phyloP scores from a whole-genome alignment of 1,140 invertebrate species.

The Cecropterus lyciades region DNA sequence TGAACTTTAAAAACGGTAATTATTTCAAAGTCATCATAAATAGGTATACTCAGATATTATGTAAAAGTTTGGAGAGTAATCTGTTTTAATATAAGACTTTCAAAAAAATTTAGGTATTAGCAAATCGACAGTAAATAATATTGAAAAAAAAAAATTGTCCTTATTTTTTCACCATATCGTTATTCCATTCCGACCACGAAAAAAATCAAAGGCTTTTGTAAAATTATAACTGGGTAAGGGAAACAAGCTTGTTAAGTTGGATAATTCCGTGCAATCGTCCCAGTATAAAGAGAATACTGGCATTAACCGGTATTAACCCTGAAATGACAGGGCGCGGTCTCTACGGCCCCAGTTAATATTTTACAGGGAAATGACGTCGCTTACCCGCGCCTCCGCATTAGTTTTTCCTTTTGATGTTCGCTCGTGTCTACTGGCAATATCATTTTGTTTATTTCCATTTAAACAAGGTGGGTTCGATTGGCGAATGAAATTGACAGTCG shows the following conservation, averaged over 20 bases:
- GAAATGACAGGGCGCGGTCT: constrained; percentile 63
- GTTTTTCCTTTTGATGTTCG: constrained; percentile 79
- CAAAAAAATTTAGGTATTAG: no score
- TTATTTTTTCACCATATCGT: constrained; percentile 3
- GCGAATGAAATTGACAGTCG: constrained; percentile 27
- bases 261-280: constrained; percentile 66
- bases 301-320: constrained; percentile 71
- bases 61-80: no score
- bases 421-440: constrained; percentile 64
- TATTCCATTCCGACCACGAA: constrained; percentile 7
- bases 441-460: constrained; percentile 69
- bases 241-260: constrained; percentile 55
- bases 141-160: no score
- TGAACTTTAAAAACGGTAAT: no score
- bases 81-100: no score
- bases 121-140: no score
- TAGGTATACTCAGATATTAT: no score
- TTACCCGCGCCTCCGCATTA: constrained; percentile 64
- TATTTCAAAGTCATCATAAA: no score
- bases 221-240: constrained; percentile 34
- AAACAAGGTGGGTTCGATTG: constrained; percentile 48
- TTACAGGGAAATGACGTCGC: constrained; percentile 67
- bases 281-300: constrained; percentile 60
- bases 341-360: constrained; percentile 68
- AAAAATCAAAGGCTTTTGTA: constrained; percentile 22